A percentile compares a stretch with the other conserved stretches of the same genome.
Conservation (phyloP, 2,888 invertebrate species). For the Julus scandinavius region DNA sequence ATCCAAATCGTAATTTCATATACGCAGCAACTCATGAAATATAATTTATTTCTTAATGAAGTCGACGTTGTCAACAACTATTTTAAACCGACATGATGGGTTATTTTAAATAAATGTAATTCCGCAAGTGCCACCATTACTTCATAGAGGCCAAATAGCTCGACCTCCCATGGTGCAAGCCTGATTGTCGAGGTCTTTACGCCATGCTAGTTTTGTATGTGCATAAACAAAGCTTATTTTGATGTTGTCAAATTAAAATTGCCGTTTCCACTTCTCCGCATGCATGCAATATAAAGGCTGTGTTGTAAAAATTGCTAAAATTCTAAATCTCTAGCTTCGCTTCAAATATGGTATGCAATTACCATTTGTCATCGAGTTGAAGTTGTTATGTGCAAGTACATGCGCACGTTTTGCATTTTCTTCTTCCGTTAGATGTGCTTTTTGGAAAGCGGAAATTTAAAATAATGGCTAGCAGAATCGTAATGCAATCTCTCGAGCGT, state of each 20-base stretch:
- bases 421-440: neutral
- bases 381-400: neutral
- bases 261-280: slow-evolving; percentile 33
- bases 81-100: slow-evolving; percentile 2
- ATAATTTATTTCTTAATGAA: neutral
- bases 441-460: slow-evolving; percentile 29
- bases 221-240: slow-evolving; percentile 9
- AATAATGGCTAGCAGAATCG: slow-evolving; percentile 12
- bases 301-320: slow-evolving; percentile 1
- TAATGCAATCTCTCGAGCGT: slow-evolving; percentile 5
- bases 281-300: neutral
- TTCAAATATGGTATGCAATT: slow-evolving; percentile 25
- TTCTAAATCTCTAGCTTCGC: slow-evolving; percentile 7
- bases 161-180: slow-evolving; percentile 6
- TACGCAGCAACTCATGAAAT: neutral
- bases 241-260: slow-evolving; percentile 26
- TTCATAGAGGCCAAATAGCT: neutral
- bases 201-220: neutral
- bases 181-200: slow-evolving; percentile 1
- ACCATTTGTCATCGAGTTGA: slow-evolving; percentile 24
- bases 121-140: neutral
- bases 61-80: neutral
- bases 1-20: neutral
- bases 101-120: slow-evolving; percentile 5
- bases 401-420: neutral